Percentiles rank a stretch among this genome's conserved stretches.
These are phyloP conservation scores for Pocillopora damicornis DNA, from an alignment of 64 coral and sea anemone genomes.

Conservation along the genomic window DNA sequence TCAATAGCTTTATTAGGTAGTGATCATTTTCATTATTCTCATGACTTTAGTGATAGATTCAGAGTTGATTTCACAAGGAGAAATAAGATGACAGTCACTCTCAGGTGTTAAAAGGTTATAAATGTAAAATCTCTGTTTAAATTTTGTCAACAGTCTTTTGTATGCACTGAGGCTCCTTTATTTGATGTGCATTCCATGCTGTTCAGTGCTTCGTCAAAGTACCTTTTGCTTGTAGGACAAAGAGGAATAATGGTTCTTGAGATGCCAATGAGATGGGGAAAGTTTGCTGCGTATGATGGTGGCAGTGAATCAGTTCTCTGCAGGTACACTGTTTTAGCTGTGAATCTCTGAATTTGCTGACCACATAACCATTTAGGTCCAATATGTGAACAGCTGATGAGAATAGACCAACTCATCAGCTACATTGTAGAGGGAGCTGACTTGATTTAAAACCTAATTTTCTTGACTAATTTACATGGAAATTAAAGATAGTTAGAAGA, in stretches of 20 bases:
- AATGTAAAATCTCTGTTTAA: neutral
- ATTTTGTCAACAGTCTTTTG: conserved; percentile 45
- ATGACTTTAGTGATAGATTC: neutral
- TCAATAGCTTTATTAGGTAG: too few relatives aligned
- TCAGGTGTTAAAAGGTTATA: neutral
- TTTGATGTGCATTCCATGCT: conserved; percentile 68
- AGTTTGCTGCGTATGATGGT: conserved; percentile 89
- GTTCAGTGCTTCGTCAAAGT: conserved; percentile 71
- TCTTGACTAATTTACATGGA: too few relatives aligned
- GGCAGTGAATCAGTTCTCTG: conserved; percentile 72
- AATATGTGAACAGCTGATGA: too few relatives aligned
- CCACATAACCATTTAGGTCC: too few relatives aligned
- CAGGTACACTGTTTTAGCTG: conserved; percentile 46
- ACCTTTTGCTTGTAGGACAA: conserved; percentile 78
- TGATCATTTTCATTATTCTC: too few relatives aligned
- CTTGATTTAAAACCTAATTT: too few relatives aligned
- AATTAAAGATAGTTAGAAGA: too few relatives aligned
- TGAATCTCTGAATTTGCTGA: too few relatives aligned
- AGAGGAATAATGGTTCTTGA: conserved; percentile 80
- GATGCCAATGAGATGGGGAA: conserved; percentile 86
- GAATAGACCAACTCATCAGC: too few relatives aligned
- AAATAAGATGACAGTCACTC: too few relatives aligned
- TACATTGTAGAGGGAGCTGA: too few relatives aligned
- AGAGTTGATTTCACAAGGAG: too few relatives aligned
- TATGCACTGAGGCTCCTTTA: conserved; percentile 69